These are phyloP conservation scores for Catamblyrhynchus diadema DNA, from an alignment of 2,797 vertebrate genomes.

Conservation along the genomic window DNA sequence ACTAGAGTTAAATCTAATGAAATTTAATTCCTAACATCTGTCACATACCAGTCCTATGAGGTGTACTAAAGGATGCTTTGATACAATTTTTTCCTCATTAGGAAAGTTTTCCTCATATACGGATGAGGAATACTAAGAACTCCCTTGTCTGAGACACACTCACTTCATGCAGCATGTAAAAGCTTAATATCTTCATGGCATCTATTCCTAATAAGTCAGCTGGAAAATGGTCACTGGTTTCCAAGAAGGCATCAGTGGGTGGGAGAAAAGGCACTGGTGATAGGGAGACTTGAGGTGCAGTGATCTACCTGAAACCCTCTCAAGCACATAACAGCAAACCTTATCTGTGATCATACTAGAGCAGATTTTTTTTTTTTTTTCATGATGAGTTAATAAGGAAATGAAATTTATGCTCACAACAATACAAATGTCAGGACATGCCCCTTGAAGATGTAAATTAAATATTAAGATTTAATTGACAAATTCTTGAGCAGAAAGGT, in stretches of 20 bases:
- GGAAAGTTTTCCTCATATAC: neutral
- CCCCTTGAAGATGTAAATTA: neutral
- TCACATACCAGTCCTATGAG: neutral
- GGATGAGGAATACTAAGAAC: neutral
- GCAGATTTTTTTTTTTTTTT: neutral
- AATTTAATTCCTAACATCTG: neutral
- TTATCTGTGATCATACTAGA: neutral
- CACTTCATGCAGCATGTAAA: neutral
- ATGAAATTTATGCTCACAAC: neutral
- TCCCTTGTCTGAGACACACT: neutral
- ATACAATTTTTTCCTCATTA: neutral
- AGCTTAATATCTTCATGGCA: neutral
- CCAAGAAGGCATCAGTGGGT: neutral
- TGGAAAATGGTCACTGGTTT: neutral
- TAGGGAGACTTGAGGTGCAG: neutral
- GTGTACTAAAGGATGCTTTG: neutral
- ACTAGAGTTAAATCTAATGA: neutral
- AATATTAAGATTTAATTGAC: neutral
- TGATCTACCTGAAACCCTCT: neutral
- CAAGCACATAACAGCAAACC: neutral
- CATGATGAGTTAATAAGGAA: neutral
- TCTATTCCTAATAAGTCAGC: neutral
- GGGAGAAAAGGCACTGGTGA: neutral
- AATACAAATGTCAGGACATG: neutral
- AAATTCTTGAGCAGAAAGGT: neutral